Base-by-base conservation (phyloP, 2,797 vertebrate species). In the Platalea minor region DNA sequence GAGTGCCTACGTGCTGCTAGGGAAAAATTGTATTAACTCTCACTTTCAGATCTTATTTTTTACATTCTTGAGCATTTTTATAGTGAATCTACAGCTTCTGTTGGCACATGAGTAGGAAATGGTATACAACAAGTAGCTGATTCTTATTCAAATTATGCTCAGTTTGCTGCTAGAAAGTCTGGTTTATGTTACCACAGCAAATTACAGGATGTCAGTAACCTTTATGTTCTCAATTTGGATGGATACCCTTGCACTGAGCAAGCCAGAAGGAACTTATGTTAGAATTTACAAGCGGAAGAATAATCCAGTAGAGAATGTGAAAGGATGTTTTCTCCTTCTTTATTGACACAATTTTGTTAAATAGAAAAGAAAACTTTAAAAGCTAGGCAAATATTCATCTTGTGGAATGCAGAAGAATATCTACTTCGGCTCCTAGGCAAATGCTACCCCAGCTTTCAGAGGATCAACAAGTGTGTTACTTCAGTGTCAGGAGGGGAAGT, bases 141-240 rank as follows among this genome's bases (percentile, higher is more conserved):
- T 87, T 95, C 70, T 93, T 91, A 79, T 64, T 89, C 67, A 91
- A 79, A 93, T 91, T 89, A 59, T 26, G 53, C 50, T 91, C 51
- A 56, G 26, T 76, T 94, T 89, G 15, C 48, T 92, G 21, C 57
- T 91, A 79, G 48, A 83, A 82, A 73, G n/a, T 68, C 60, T 87
- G 45, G n/a, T 82, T 93, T 94, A 79, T 91, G 56, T 91, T 94
- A 48, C 53, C 48, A 68, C 77, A 65, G 80, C n/a, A 85, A 95
- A 93, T 88, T 91, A 91, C 51, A 93, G 60, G 33, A 87, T 91
- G 60, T 70, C 31, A 23, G 50, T 85, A 94, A 92, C 93, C 84
- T 95, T 82, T 85, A 85, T 91, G 24, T 70, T 92, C 68, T 76
- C 63, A 77, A 5, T 92, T 93, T 95, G 61, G 41, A 75, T 65